Evolutionary conservation across 2,113 vertebrate species (phyloP).

Genomic region (Lichenostomus cassidix): DNA sequence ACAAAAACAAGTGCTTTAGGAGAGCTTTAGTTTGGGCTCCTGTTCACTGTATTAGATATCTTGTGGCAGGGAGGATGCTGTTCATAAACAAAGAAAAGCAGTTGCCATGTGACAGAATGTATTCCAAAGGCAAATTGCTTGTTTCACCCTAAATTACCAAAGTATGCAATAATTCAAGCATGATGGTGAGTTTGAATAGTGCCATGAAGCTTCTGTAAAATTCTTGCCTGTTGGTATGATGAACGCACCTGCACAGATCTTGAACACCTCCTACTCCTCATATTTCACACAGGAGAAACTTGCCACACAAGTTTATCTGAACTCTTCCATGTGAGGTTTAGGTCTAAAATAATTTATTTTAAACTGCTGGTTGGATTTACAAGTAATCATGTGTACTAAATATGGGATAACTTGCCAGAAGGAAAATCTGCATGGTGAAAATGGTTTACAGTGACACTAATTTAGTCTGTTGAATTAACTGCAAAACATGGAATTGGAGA

Average conservation of each 20-base stretch:
- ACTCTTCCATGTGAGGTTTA: background rate
- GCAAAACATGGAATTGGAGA: conserved; percentile 36
- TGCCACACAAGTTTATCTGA: background rate
- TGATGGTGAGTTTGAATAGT: background rate
- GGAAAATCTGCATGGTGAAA: conserved; percentile 48
- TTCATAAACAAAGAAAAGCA: background rate
- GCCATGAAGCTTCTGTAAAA: background rate
- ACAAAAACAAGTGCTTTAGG: background rate
- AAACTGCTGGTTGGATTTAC: conserved; percentile 70
- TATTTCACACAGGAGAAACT: background rate
- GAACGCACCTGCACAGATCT: background rate
- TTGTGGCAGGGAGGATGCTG: background rate
- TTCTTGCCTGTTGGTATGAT: background rate
- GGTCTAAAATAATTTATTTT: background rate
- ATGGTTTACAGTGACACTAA: conserved; percentile 62
- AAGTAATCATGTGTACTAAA: conserved; percentile 62
- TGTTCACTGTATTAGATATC: background rate
- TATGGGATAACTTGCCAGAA: conserved; percentile 30
- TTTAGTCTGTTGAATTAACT: conserved; percentile 59
- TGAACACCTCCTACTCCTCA: background rate
- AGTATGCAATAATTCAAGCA: background rate
- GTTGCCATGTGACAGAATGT: background rate
- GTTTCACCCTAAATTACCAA: background rate
- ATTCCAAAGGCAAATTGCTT: background rate
- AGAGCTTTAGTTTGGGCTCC: background rate